Base-by-base conservation (phyloP, 2,888 invertebrate genomes). In the Fragum sueziense region DNA sequence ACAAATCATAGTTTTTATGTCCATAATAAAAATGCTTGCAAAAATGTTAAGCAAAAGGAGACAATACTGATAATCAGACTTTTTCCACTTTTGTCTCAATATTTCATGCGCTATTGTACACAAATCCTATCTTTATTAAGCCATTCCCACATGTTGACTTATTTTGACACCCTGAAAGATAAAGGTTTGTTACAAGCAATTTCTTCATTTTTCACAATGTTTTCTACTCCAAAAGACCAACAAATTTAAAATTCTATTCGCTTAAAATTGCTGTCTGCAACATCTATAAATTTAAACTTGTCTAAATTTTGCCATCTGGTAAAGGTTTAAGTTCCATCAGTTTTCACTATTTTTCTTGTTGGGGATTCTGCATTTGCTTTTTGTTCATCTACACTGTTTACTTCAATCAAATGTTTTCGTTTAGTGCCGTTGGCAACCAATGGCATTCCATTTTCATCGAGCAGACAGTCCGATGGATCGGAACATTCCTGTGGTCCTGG, bases 401-500 rank as follows among this genome's bases (percentile, higher is more conserved):
- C 17, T 14, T 11, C 6, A 51, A 29, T 51, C 6, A 51, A 62
- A 65, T 25, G 20, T 29, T 73, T 77, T 61, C 72, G 17, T 33
- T 69, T 77, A 14, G 34, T 27, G 17, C 52, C 69, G 22, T 33
- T 41, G 3, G 65, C 1, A 47, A 54, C 29, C 34, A 82, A 87
- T n/a, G 89, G 89, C 22, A 85, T 70, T 33, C 91, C 90, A 31
- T 84, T 73, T 6, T 80, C 70, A 69, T 81, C 80, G 25, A 91
- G 79, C 34, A 91, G 73, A 77, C 84, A 82, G 20, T 90, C 87
- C 9, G 67, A 74, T 1, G 72, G 76, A 33, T 86, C 81, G 34
- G 86, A 80, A 52, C 92, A 27, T 87, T 95, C 93, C 86, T 94
- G 94, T 11, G 97, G 97, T 0, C 97, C 97, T 75, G 95, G 95